Percentiles rank a stretch among this genome's conserved stretches.
Evolutionary conservation across 2,888 invertebrate genomes (phyloP).

Genomic region (Chirona hameri): DNA sequence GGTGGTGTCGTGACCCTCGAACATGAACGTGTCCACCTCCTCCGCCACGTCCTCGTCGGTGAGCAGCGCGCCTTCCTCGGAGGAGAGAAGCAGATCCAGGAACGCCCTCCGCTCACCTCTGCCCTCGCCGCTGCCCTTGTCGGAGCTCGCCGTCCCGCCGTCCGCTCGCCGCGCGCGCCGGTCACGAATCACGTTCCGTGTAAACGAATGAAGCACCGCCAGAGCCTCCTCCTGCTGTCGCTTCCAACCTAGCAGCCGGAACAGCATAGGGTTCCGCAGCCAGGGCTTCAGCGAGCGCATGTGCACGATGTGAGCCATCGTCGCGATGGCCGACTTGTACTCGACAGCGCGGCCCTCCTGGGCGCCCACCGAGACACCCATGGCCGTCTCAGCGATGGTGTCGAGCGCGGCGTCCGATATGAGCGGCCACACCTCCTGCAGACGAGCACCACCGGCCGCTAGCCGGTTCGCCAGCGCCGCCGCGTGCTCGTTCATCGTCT

Average conservation of each 20-base stretch:
- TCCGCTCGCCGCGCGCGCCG: background rate
- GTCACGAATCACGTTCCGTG: slow-evolving; percentile 46
- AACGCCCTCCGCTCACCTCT: slow-evolving; percentile 76
- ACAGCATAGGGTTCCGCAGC: slow-evolving; percentile 45
- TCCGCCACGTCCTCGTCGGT: slow-evolving; percentile 48
- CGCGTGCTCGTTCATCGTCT: slow-evolving; percentile 63
- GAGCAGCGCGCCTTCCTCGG: slow-evolving; percentile 59
- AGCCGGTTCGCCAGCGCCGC: slow-evolving; percentile 57
- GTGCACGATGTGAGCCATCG: slow-evolving; percentile 43
- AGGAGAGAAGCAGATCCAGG: slow-evolving; percentile 81
- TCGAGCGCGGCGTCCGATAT: slow-evolving; percentile 61
- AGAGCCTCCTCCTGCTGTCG: slow-evolving; percentile 56
- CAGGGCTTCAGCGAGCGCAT: slow-evolving; percentile 52
- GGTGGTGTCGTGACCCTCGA: slow-evolving; percentile 78
- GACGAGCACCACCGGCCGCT: slow-evolving; percentile 45
- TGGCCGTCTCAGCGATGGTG: slow-evolving; percentile 74
- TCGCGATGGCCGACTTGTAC: slow-evolving; percentile 58
- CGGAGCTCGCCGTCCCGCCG: background rate
- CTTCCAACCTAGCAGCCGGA: slow-evolving; percentile 58
- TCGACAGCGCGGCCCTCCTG: slow-evolving; percentile 55
- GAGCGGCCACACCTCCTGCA: slow-evolving; percentile 60
- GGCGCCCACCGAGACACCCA: slow-evolving; percentile 68
- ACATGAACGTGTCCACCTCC: slow-evolving; percentile 53
- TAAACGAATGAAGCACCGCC: slow-evolving; percentile 60
- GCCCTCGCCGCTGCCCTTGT: background rate